Evolutionary conservation across 2,888 invertebrate genomes (phyloP).

Genomic region (Rhingia campestris): DNA sequence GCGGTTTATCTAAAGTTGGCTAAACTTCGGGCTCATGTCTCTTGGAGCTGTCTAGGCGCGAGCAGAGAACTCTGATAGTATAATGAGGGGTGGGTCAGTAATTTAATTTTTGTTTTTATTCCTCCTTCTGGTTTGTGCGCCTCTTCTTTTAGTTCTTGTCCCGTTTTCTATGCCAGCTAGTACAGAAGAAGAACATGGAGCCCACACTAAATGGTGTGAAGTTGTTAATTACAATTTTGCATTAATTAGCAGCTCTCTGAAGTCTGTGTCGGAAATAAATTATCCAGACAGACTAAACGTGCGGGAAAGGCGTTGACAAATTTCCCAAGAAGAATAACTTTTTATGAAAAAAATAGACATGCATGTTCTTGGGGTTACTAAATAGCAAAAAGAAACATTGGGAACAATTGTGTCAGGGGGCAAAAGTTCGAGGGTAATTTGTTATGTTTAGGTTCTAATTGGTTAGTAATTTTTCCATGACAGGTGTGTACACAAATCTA

Average conservation of each 20-base stretch:
- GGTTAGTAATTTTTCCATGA: slow-evolving; percentile 50
- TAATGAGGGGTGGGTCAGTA: slow-evolving; percentile 69
- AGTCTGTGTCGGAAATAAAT: slow-evolving; percentile 64
- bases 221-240: slow-evolving; percentile 73
- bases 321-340: slow-evolving; percentile 8
- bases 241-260: slow-evolving; percentile 59
- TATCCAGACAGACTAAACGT: slow-evolving; percentile 41
- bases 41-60: slow-evolving; percentile 10
- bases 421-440: slow-evolving; percentile 1
- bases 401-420: slow-evolving; percentile 22
- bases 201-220: slow-evolving; percentile 71
- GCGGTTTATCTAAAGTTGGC: slow-evolving; percentile 64
- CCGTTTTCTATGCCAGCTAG: not conserved
- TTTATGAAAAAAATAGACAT: slow-evolving; percentile 33
- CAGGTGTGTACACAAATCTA: not conserved
- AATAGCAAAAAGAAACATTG: slow-evolving; percentile 11
- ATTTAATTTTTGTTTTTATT: slow-evolving; percentile 18
- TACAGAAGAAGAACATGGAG: slow-evolving; percentile 27
- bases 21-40: slow-evolving; percentile 35
- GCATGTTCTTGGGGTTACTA: slow-evolving; percentile 31
- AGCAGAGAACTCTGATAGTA: slow-evolving; percentile 7
- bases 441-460: slow-evolving; percentile 36
- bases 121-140: not conserved
- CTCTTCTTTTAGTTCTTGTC: slow-evolving; percentile 9
- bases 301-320: slow-evolving; percentile 60